Evolutionary conservation across 2,797 vertebrate species (phyloP).

Genomic region (Bradypus variegatus): DNA sequence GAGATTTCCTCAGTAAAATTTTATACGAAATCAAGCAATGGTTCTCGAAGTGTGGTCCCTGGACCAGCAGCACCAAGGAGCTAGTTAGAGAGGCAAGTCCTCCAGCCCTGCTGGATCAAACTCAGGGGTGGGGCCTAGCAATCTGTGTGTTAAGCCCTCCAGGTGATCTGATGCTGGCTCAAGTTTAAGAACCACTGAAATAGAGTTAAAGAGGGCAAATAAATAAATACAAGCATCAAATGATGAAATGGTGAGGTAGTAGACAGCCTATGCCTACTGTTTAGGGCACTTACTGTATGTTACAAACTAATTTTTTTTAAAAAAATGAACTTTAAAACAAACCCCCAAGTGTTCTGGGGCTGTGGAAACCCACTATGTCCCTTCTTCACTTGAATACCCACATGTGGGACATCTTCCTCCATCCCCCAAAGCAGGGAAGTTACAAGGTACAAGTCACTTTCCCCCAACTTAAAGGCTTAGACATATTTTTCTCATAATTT

Average conservation of each 20-base stretch:
- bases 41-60: not conserved
- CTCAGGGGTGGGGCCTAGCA: not conserved
- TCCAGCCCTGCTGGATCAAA: not conserved
- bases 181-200: not conserved
- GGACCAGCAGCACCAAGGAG: not conserved
- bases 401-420: not conserved
- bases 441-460: not conserved
- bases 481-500: not conserved
- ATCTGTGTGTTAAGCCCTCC: not conserved
- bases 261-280: accelerated
- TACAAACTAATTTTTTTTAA: no score
- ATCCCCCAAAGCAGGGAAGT: not conserved
- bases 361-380: not conserved
- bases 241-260: not conserved
- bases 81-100: not conserved
- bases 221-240: not conserved
- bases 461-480: not conserved
- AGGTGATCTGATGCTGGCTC: not conserved
- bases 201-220: not conserved
- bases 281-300: not conserved
- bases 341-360: not conserved
- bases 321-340: not conserved
- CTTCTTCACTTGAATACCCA: not conserved
- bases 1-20: not conserved
- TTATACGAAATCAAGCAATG: not conserved